Percentiles rank a stretch among this genome's conserved stretches.
Conservation (phyloP, 1,140 invertebrate species). For the Pachypeltis micranthus region DNA sequence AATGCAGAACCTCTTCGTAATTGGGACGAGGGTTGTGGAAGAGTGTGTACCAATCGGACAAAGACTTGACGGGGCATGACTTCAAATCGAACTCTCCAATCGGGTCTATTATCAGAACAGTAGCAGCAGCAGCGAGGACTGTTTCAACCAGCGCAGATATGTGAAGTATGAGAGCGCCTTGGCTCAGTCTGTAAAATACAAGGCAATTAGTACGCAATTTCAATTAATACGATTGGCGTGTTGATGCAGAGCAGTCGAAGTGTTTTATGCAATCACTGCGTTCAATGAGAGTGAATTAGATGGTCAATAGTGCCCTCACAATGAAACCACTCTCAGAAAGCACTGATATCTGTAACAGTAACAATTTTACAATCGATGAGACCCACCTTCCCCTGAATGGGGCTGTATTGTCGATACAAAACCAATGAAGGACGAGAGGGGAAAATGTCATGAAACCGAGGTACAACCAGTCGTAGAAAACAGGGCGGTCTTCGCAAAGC, state of each 20-base stretch:
- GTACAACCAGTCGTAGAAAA: constrained; percentile 89
- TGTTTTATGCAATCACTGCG: too few relatives aligned
- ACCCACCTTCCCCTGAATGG: constrained; percentile 57
- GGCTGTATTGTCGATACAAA: constrained; percentile 71
- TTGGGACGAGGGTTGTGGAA: constrained; percentile 87
- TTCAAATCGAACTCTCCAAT: constrained; percentile 56
- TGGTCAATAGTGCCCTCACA: too few relatives aligned
- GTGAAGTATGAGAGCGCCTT: constrained; percentile 56
- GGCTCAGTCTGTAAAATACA: constrained; percentile 47
- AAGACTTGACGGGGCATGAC: constrained; percentile 60
- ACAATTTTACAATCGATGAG: not conserved
- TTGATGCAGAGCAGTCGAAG: too few relatives aligned
- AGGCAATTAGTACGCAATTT: too few relatives aligned
- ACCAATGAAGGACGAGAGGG: constrained; percentile 77
- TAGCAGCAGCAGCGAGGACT: constrained; percentile 52
- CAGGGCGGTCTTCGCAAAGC: constrained; percentile 59
- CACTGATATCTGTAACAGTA: too few relatives aligned
- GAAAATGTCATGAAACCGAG: constrained; percentile 83
- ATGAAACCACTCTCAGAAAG: too few relatives aligned
- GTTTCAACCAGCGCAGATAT: constrained; percentile 72
- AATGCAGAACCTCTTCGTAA: constrained; percentile 77
- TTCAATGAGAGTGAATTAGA: too few relatives aligned
- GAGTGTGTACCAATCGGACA: constrained; percentile 93
- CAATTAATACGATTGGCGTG: too few relatives aligned
- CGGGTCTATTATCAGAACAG: constrained; percentile 65